Percentiles rank a stretch among this genome's conserved stretches.
These are phyloP conservation scores for Eupeodes latifasciatus DNA, from an alignment of 2,888 invertebrate genomes.

Conservation along the genomic window DNA sequence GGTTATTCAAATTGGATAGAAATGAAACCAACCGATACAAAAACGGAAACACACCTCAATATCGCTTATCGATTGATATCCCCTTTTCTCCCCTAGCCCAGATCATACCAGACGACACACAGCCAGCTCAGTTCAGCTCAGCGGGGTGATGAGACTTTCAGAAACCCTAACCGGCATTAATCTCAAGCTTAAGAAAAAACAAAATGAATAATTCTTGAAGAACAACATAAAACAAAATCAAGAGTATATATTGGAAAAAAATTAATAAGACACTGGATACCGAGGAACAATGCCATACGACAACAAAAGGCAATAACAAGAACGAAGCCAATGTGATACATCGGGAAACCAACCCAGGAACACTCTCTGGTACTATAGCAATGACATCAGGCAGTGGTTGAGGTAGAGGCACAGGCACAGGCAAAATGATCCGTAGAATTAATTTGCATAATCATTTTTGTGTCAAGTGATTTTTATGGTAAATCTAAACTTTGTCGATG, in stretches of 20 bases:
- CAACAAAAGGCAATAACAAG: slow-evolving; percentile 18
- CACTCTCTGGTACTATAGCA: too few species aligned
- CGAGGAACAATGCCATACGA: background rate
- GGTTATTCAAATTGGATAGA: slow-evolving; percentile 53
- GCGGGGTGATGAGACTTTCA: background rate
- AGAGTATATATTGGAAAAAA: background rate
- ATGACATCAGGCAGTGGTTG: background rate
- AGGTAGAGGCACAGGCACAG: background rate
- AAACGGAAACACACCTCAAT: slow-evolving; percentile 73
- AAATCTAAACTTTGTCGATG: slow-evolving; percentile 37
- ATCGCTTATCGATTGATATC: slow-evolving; percentile 61
- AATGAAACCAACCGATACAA: slow-evolving; percentile 34
- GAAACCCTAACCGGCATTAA: slow-evolving; percentile 41
- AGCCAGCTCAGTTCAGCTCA: background rate
- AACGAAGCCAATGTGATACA: background rate
- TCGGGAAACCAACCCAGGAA: too few species aligned
- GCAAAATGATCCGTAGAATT: slow-evolving; percentile 56
- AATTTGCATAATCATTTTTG: slow-evolving; percentile 72
- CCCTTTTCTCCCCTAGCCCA: slow-evolving; percentile 10
- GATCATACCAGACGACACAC: too few species aligned
- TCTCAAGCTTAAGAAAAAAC: slow-evolving; percentile 29
- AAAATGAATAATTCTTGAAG: slow-evolving; percentile 26
- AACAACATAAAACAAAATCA: slow-evolving; percentile 18
- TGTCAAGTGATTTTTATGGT: slow-evolving; percentile 69
- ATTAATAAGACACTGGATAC: slow-evolving; percentile 48